Evolutionary conservation across 2,888 invertebrate species (phyloP).

Genomic region (Isotomurus palustris): DNA sequence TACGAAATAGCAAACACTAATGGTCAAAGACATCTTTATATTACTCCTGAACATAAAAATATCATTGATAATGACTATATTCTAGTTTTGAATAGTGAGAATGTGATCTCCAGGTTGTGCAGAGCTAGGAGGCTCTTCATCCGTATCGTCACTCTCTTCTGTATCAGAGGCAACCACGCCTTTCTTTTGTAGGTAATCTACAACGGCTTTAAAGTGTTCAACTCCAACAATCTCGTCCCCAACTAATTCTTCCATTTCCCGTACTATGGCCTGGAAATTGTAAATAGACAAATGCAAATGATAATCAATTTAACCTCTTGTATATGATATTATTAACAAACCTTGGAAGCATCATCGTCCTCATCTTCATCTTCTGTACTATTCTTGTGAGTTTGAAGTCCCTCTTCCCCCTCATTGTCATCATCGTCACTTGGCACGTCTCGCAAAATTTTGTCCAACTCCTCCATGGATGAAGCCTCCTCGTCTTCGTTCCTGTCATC

Average conservation of each 20-base stretch:
- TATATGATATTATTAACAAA: too few relatives aligned
- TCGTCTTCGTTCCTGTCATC: conserved; percentile 2
- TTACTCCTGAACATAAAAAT: too few relatives aligned
- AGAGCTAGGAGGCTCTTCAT: too few relatives aligned
- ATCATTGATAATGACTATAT: too few relatives aligned
- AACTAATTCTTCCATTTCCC: conserved; percentile 5
- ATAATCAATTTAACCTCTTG: too few relatives aligned
- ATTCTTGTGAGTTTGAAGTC: background rate
- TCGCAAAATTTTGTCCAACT: background rate
- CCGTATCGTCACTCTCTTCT: conserved; percentile 11
- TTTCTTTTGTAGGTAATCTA: background rate
- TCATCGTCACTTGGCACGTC: background rate
- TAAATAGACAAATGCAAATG: too few relatives aligned
- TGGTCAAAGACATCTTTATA: too few relatives aligned
- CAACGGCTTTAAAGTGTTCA: background rate
- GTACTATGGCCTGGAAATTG: background rate
- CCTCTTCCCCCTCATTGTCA: background rate
- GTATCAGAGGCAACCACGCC: background rate
- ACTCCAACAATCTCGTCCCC: conserved; percentile 3
- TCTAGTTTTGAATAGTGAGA: too few relatives aligned
- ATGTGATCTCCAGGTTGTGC: too few relatives aligned
- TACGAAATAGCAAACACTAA: too few relatives aligned
- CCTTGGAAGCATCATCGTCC: background rate
- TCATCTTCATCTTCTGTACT: background rate
- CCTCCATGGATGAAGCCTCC: background rate